These are phyloP conservation scores for Myotis brandtii DNA, from an alignment of 2,113 vertebrate species.

Conservation along the genomic window DNA sequence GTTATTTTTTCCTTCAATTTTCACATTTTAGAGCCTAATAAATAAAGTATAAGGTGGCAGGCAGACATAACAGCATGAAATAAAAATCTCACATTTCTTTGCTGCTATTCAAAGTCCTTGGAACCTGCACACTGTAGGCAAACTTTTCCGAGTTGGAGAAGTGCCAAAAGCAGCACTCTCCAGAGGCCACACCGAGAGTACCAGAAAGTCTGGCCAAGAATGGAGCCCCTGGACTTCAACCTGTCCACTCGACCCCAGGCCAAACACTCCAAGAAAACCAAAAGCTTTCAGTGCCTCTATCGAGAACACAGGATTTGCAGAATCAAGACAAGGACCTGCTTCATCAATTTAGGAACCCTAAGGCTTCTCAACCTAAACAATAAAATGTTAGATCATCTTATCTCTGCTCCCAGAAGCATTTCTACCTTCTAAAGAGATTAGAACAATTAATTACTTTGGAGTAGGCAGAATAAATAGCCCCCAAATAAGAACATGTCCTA, in stretches of 20 bases:
- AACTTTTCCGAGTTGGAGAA: constrained; percentile 13
- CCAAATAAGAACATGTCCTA: neutral
- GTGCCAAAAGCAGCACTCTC: neutral
- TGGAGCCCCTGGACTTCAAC: neutral
- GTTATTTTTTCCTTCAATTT: constrained; percentile 11
- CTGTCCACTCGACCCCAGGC: neutral
- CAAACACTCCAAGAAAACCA: constrained; percentile 25
- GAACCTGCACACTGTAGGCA: neutral
- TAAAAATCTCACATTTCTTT: constrained; percentile 58
- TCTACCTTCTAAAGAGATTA: neutral
- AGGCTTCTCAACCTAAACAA: neutral
- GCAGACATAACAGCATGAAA: constrained; percentile 53
- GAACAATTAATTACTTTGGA: neutral
- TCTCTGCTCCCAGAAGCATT: neutral
- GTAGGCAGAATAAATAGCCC: neutral
- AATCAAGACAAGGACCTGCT: constrained; percentile 24
- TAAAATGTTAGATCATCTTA: neutral
- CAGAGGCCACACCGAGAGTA: neutral
- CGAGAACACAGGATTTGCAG: neutral
- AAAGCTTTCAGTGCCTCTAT: neutral
- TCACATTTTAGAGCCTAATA: constrained; percentile 61
- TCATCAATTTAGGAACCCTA: neutral
- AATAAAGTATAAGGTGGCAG: constrained; percentile 51
- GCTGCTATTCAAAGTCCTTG: constrained; percentile 60
- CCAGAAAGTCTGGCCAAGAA: constrained; percentile 42